Base-by-base conservation (phyloP, 1,140 invertebrate species). In the Bombus waltoni region DNA sequence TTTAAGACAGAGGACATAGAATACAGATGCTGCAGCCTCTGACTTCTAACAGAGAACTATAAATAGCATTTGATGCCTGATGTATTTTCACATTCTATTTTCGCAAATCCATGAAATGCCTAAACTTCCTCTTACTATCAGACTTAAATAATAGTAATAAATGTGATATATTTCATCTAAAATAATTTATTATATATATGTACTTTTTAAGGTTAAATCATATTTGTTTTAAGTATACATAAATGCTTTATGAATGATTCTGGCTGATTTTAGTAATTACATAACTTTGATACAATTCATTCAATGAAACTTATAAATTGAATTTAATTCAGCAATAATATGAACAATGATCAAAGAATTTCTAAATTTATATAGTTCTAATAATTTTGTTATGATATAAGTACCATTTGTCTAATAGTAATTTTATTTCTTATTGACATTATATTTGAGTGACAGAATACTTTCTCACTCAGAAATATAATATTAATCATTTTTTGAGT, bases 1-100 rank as follows among this genome's bases (percentile, higher is more conserved):
- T 89, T 90, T 86, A 88, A 92, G 90, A 91, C 87, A 93, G 80
- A 87, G 87, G 88, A 88, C 81, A 89, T 89, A 89, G 86, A 89
- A 87, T 88, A 93, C 88, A 91, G 89, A 94, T 91, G 92, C 90
- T 91, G 91, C 91, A 91, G 93, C 88, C 88, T 93, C 90, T 87
- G 91, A 92, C 92, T 94, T 94, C 92, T 94, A 94, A 94, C 93
- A 94, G 93, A 91, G 88, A 88, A 83, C 93, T 95, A 95, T 93
- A 94, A 95, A 95, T 95, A 95, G 93, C 87, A 90, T 90, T 88
- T 93, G 93, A 94, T 94, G 93, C 90, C 92, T 94, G 93, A 94
- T 93, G 92, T 93, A 93, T 93, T 92, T 93, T 92, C 92, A 92
- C 90, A 91, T 88, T 91, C 91, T 93, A 90, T 94, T 94, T 94